These are phyloP conservation scores for Trissolcus brochymenae DNA, from an alignment of 2,888 invertebrate genomes.

Conservation along the genomic window DNA sequence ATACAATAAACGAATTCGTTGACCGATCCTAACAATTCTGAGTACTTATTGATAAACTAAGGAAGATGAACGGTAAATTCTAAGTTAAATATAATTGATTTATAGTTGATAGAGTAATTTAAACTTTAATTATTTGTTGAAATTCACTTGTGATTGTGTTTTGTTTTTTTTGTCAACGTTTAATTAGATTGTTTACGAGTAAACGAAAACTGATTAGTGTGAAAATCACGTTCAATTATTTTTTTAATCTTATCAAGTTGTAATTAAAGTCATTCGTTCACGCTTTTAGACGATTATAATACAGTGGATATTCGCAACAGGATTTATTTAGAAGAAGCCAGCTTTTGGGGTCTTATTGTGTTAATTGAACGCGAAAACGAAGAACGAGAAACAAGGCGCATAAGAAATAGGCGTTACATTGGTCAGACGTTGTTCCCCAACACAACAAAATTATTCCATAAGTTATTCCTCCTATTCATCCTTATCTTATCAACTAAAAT, in stretches of 20 bases:
- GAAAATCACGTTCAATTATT: not conserved
- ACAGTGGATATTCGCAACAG: conserved; percentile 69
- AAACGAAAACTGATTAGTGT: too few species aligned
- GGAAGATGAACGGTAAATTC: too few species aligned
- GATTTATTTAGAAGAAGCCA: conserved; percentile 74
- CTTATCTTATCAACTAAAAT: conserved; percentile 6
- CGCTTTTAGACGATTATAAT: conserved; percentile 64
- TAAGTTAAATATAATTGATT: too few species aligned
- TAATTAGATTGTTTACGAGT: too few species aligned
- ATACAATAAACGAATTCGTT: too few species aligned
- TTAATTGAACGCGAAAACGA: conserved; percentile 72
- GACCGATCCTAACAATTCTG: too few species aligned
- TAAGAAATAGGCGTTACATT: conserved; percentile 67
- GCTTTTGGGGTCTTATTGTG: conserved; percentile 74
- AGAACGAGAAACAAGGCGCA: conserved; percentile 67
- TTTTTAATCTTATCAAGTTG: not conserved
- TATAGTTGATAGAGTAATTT: too few species aligned
- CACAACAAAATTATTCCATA: conserved; percentile 1
- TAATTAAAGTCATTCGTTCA: conserved; percentile 7
- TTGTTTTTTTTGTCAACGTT: too few species aligned
- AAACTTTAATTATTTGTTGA: too few species aligned
- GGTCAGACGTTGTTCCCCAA: conserved; percentile 66
- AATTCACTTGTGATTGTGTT: too few species aligned
- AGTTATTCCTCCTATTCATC: conserved; percentile 27
- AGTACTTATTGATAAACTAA: too few species aligned